Base-by-base conservation (phyloP, 2,113 vertebrate genomes). In the Xiphorhynchus elegans region DNA sequence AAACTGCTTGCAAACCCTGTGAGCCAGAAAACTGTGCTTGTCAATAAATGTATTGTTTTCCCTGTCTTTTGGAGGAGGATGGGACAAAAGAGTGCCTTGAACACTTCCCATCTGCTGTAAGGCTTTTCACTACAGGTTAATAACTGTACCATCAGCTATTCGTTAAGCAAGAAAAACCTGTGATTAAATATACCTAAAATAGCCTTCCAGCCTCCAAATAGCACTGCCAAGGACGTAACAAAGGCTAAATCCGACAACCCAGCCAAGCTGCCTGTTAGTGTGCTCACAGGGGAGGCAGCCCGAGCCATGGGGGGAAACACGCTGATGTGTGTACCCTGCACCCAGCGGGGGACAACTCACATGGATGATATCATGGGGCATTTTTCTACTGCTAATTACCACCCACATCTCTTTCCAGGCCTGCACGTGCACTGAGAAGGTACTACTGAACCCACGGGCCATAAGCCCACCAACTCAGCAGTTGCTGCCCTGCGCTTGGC, bases 311-410 rank as follows among this genome's bases (percentile, higher is more conserved):
- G 8, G 42, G 37, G 11, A 63, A 35, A 35, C 42, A 19, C 70
- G 5, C 73, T 12, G 28, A 25, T 10, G 9, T 11, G 55, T 9
- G 17, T 8, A 15, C 4, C 4, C 60, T 35, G 35, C 42, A 9
- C 31, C 21, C 2, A 0, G 4, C 0, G 1, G 49, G 70, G 53
- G 1, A 66, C 2, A 79, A 8, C 42, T 8, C 9, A 0, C 66
- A 46, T 5, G 1, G 15, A 13, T 0, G 0, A 0, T 0, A 58
- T 0, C 53, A 3, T 3, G 14, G 25, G 0, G 13, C 4, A 3
- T 26, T 53, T 17, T 52, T 8, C 49, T 21, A 10, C 18, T 52
- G 29, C 40, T 66, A 3, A 39, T 13, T 26, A 28, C 12, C 62
- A 31, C 40, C 21, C 17, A 3, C 64, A 24, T 11, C 37, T 60